phyloP scores from a whole-genome alignment of 2,113 vertebrate species.

The Brachirus orientalis region DNA sequence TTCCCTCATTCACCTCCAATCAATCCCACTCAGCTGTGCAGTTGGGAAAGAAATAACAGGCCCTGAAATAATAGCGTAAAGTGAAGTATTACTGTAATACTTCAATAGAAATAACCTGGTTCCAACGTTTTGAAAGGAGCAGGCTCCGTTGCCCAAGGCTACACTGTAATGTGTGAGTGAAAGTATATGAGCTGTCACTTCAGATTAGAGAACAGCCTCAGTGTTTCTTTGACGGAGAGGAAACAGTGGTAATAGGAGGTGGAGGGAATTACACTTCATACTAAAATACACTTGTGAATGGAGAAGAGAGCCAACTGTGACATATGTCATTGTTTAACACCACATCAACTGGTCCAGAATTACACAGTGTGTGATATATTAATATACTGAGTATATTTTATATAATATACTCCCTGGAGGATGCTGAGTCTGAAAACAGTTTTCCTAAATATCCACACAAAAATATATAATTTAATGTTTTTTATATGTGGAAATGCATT shows the following conservation, averaged over 20 bases:
- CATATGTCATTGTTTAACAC: conserved; percentile 58
- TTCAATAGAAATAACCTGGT: conserved; percentile 99
- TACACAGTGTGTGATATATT: conserved; percentile 75
- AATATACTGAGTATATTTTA: not conserved
- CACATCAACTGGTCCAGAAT: conserved; percentile 56
- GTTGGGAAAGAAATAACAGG: conserved; percentile 49
- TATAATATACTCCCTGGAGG: not conserved
- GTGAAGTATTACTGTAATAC: conserved; percentile 99
- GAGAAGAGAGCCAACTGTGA: conserved; percentile 71
- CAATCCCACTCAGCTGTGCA: conserved; percentile 50
- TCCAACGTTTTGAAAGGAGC: conserved; percentile 96
- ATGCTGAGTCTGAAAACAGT: too few relatives aligned
- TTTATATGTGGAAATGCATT: too few relatives aligned
- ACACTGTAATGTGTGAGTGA: conserved; percentile 94
- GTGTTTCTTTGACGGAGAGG: conserved; percentile 94
- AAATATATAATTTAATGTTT: too few relatives aligned
- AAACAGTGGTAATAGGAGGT: conserved; percentile 94
- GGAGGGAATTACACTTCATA: conserved; percentile 95
- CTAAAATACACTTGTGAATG: conserved; percentile 90
- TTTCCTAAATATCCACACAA: too few relatives aligned
- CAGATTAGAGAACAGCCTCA: conserved; percentile 94
- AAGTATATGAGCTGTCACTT: conserved; percentile 98
- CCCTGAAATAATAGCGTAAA: conserved; percentile 95
- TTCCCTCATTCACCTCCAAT: conserved; percentile 33
- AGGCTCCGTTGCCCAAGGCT: conserved; percentile 92